A percentile compares a stretch with the other conserved stretches of the same genome.
Evolutionary conservation across 2,888 invertebrate species (phyloP).

Genomic region (Aleiodes leptofemur): DNA sequence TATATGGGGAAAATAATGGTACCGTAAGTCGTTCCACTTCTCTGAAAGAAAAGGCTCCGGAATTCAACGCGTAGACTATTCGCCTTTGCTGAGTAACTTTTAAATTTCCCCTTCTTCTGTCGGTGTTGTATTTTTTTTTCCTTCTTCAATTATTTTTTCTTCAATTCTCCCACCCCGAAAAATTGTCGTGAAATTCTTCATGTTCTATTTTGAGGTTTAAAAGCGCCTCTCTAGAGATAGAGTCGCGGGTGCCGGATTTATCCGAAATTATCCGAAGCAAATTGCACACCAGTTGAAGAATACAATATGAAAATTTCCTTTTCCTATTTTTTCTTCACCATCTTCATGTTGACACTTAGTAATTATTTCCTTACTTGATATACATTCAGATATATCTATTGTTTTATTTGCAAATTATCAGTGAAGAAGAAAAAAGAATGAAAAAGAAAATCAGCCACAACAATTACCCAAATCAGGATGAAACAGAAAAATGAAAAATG

Average conservation of each 20-base stretch:
- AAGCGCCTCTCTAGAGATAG: constrained; percentile 24
- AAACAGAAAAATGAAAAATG: too few relatives aligned
- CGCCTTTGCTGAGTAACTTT: constrained; percentile 42
- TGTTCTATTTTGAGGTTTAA: constrained; percentile 36
- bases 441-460: too few relatives aligned
- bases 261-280: constrained; percentile 22
- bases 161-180: background rate
- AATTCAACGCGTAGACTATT: constrained; percentile 67
- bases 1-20: constrained; percentile 66
- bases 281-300: background rate
- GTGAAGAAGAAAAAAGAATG: too few relatives aligned
- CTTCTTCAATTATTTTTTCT: background rate
- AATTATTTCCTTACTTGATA: too few relatives aligned
- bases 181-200: background rate
- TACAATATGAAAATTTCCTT: background rate
- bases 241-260: background rate
- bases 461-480: background rate
- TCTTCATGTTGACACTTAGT: background rate
- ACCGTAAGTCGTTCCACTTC: constrained; percentile 73
- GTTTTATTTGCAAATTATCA: too few relatives aligned
- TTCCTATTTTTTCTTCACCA: background rate
- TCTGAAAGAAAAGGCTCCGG: constrained; percentile 71
- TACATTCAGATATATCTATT: too few relatives aligned
- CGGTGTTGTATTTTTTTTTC: background rate
- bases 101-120: constrained; percentile 1